Evolutionary conservation across 1,140 invertebrate species (phyloP).

Genomic region (Drosophila setifemur): DNA sequence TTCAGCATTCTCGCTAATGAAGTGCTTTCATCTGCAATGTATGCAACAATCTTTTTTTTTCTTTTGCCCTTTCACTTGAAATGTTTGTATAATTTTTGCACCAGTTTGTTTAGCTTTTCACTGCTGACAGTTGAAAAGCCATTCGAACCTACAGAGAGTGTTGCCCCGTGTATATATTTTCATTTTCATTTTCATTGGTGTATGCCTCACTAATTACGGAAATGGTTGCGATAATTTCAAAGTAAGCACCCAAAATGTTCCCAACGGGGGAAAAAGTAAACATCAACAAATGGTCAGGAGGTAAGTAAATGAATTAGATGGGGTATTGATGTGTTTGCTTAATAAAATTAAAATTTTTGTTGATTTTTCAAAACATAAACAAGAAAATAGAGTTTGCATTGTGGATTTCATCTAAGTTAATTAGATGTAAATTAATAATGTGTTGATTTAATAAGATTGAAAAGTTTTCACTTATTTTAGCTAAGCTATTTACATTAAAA

Average conservation of each 20-base stretch:
- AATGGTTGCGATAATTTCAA: slow-evolving; percentile 40
- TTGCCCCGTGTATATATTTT: slow-evolving; percentile 22
- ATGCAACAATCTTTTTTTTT: slow-evolving; percentile 14
- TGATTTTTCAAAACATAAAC: too few species aligned
- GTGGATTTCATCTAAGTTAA: too few species aligned
- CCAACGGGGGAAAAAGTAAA: slow-evolving; percentile 6
- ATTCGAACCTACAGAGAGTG: slow-evolving; percentile 9
- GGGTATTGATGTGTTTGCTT: neutral
- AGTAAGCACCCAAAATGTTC: slow-evolving; percentile 10
- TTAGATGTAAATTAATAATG: too few species aligned
- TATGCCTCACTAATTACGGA: slow-evolving; percentile 55
- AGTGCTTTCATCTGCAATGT: slow-evolving; percentile 48
- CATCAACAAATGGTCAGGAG: neutral
- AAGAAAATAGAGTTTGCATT: too few species aligned
- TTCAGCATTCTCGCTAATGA: slow-evolving; percentile 59
- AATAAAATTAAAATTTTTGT: slow-evolving; percentile 8
- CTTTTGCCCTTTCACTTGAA: slow-evolving; percentile 35
- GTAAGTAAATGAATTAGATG: slow-evolving; percentile 31
- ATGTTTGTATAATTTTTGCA: slow-evolving; percentile 45
- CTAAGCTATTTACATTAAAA: too few species aligned
- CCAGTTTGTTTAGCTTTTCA: slow-evolving; percentile 65
- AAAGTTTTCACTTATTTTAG: too few species aligned
- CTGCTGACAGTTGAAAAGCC: slow-evolving; percentile 29
- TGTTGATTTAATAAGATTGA: neutral
- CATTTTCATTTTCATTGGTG: slow-evolving; percentile 58